Conservation (phyloP, 2,113 vertebrate species). For the Balaeniceps rex region DNA sequence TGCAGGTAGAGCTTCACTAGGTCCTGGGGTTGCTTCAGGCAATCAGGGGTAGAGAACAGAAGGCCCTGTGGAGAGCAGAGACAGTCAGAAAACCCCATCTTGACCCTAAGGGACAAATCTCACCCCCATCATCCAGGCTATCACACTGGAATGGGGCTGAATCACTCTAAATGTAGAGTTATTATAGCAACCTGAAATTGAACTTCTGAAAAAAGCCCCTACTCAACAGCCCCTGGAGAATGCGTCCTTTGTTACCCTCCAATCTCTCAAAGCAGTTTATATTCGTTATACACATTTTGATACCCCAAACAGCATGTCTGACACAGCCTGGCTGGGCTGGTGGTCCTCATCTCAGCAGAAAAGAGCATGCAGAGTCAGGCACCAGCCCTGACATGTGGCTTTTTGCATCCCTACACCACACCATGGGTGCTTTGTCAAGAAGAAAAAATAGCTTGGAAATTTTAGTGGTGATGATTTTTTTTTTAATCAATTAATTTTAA, state of each 20-base stretch:
- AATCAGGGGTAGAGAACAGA: conserved; percentile 84
- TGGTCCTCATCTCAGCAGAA: not conserved
- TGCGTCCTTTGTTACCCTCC: accelerated
- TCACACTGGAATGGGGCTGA: accelerated
- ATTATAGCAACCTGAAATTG: accelerated
- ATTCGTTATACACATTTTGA: accelerated
- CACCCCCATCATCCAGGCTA: not conserved
- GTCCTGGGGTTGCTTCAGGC: conserved; percentile 78
- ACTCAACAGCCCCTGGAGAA: not conserved
- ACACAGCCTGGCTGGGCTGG: accelerated
- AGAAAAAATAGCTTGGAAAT: not conserved
- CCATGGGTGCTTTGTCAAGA: not conserved
- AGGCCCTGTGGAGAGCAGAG: conserved; percentile 75
- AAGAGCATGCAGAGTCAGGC: not conserved
- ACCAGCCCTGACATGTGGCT: accelerated
- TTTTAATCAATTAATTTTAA: conserved; percentile 42
- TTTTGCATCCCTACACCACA: not conserved
- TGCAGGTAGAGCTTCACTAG: conserved; percentile 89
- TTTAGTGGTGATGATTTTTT: not conserved
- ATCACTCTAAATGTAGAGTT: not conserved
- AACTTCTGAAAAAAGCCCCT: not conserved
- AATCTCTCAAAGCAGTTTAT: not conserved
- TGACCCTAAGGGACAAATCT: not conserved
- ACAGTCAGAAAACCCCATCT: not conserved
- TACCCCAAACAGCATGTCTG: not conserved